Percentiles rank a stretch among this genome's conserved stretches.
phyloP scores from a whole-genome alignment of 92 coral and sea anemone genomes.

The Zoanthus solanderi region DNA sequence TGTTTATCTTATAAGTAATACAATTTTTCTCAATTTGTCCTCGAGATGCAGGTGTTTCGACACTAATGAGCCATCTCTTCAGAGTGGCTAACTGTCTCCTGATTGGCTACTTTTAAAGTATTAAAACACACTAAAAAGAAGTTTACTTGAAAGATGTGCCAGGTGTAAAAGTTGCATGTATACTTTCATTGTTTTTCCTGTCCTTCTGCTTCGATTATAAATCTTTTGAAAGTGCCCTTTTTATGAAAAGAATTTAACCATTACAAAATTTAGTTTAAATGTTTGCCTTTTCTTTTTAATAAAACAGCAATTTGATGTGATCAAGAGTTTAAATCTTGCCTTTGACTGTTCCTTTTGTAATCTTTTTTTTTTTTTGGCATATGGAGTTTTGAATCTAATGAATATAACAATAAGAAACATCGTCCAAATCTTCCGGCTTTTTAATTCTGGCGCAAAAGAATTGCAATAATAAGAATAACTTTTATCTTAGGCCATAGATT shows the following conservation, averaged over 20 bases:
- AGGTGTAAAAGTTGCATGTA: slow-evolving; percentile 59
- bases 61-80: slow-evolving; percentile 31
- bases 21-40: slow-evolving; percentile 37
- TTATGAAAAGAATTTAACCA: background rate
- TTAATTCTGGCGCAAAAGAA: background rate
- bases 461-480: background rate
- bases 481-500: background rate
- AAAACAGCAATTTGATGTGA: background rate
- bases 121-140: slow-evolving; percentile 63
- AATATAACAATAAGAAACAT: background rate
- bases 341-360: slow-evolving; percentile 18
- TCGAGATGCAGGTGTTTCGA: slow-evolving; percentile 18
- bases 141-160: slow-evolving; percentile 55
- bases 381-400: background rate
- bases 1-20: slow-evolving; percentile 22
- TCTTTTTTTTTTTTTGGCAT: background rate
- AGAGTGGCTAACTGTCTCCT: slow-evolving; percentile 35
- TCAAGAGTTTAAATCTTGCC: background rate
- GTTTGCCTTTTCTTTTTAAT: background rate
- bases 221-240: background rate
- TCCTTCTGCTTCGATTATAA: slow-evolving; percentile 20
- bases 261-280: background rate
- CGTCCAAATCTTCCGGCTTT: slow-evolving; percentile 8
- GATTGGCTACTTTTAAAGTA: slow-evolving; percentile 62
- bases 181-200: slow-evolving; percentile 34